Base-by-base conservation (phyloP, 1,140 invertebrate genomes). In the Pachyrhynchus sulphureomaculatus region DNA sequence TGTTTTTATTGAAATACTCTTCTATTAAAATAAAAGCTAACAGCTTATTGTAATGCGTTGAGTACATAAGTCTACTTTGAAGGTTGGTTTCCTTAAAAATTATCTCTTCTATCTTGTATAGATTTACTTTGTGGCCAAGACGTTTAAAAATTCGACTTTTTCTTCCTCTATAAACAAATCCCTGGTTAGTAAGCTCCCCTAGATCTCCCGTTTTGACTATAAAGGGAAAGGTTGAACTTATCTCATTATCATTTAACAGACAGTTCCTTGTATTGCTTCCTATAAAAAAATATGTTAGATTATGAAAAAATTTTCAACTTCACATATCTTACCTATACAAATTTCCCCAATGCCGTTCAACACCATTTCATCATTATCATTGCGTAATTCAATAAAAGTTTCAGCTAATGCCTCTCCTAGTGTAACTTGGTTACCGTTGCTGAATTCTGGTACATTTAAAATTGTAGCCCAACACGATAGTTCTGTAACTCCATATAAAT, bases 401-500 rank as follows among this genome's bases (percentile, higher is more conserved):
- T 87, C 80, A 52, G 79, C 78, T 21, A 92, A 74, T 61, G 80
- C 74, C 57, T 78, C 67, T 2, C 88, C 88, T 12, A 91, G 74
- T 45, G 73, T 77, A 41, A 80, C 76, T 33, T 69, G 63, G 57
- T 78, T 76, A 33, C 51, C 48, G 3, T 80, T 8, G 34, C 9
- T 17, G 20, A 57, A 23, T 26, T 47, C 12, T 13, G 47, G 63
- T 1, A 90, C 73, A 78, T 84, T 76, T 45, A 80, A 76, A 34
- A 83, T 79, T 67, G 84, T 85, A 1, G 90, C 86, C 91, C 91
- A 93, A 74, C 89, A 91, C 4, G 90, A 92, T 44, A 93, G 81
- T 78, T 93, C 91, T 29, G 90, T 92, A 15, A 91, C 85, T 49
- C 91, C 91, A 82, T 93, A 93, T 47, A 92, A 74, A 75, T 89